A percentile compares a stretch with the other conserved stretches of the same genome.
Conservation (phyloP, 1,140 invertebrate genomes). For the Zophobas morio region DNA sequence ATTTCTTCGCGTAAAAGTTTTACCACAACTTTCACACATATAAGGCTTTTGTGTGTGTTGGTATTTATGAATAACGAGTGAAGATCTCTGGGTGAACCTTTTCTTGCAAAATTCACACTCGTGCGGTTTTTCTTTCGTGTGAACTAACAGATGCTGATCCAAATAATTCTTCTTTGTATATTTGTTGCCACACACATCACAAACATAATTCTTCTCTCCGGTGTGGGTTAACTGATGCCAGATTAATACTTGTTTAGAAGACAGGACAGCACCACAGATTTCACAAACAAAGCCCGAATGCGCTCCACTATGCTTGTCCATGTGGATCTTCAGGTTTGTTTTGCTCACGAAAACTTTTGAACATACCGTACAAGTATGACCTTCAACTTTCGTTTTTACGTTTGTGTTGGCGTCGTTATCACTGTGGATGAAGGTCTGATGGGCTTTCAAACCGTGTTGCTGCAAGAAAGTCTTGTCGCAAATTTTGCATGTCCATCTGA, state of each 20-base stretch:
- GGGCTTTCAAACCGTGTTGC: too few relatives aligned
- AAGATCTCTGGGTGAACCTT: too few relatives aligned
- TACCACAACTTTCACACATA: conserved; percentile 46
- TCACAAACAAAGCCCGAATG: conserved; percentile 5
- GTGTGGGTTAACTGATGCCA: conserved; percentile 29
- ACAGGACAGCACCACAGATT: conserved; percentile 1
- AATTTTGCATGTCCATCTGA: background rate
- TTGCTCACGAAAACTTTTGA: background rate
- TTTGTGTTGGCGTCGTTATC: too few relatives aligned
- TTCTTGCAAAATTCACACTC: too few relatives aligned
- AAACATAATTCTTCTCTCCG: conserved; percentile 37
- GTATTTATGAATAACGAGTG: conserved; percentile 60
- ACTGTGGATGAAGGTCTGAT: too few relatives aligned
- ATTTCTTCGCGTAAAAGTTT: background rate
- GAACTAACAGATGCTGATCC: background rate
- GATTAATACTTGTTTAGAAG: background rate
- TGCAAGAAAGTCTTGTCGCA: too few relatives aligned
- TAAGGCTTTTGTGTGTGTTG: conserved; percentile 40
- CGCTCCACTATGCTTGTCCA: conserved; percentile 15
- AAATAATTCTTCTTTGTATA: too few relatives aligned
- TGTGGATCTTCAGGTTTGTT: conserved; percentile 71
- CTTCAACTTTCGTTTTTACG: background rate
- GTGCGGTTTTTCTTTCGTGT: too few relatives aligned
- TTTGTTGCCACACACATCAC: conserved; percentile 42
- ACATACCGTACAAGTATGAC: background rate